These are phyloP conservation scores for Aurelia sp. DNA, from an alignment of 30 jellyfish, hydroid and myxozoan genomes.

Conservation along the genomic window DNA sequence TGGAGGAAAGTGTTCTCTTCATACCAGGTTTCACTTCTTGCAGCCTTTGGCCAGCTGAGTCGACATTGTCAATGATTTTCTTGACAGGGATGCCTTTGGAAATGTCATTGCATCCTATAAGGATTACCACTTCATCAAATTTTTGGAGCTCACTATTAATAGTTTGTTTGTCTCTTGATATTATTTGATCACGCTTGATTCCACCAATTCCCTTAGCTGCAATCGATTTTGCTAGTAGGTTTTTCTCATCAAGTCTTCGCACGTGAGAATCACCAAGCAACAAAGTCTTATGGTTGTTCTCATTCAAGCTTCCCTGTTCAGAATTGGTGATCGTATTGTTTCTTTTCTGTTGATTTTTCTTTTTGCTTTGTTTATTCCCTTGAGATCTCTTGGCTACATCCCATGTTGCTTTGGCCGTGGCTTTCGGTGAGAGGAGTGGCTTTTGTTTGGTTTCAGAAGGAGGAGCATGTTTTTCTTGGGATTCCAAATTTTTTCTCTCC, in stretches of 20 bases:
- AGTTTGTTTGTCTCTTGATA: too few relatives aligned
- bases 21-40: too few relatives aligned
- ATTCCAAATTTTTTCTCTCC: background rate
- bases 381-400: background rate
- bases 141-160: too few relatives aligned
- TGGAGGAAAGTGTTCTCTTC: too few relatives aligned
- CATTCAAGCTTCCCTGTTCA: background rate
- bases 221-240: background rate
- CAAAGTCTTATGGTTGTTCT: background rate
- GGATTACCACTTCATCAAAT: too few relatives aligned
- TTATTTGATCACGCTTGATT: too few relatives aligned
- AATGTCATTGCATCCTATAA: too few relatives aligned
- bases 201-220: too few relatives aligned
- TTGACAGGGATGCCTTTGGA: too few relatives aligned
- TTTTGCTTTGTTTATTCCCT: background rate
- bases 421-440: background rate
- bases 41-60: too few relatives aligned
- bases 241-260: too few relatives aligned
- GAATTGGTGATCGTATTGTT: background rate
- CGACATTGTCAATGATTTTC: too few relatives aligned
- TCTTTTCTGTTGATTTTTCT: background rate
- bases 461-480: background rate
- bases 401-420: background rate
- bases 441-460: slow-evolving; percentile 2
- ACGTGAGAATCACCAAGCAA: background rate